Evolutionary conservation across 1,140 invertebrate species (phyloP), one percentile per base, ranked within the genome.

Genomic region (Orchesella cincta): DNA sequence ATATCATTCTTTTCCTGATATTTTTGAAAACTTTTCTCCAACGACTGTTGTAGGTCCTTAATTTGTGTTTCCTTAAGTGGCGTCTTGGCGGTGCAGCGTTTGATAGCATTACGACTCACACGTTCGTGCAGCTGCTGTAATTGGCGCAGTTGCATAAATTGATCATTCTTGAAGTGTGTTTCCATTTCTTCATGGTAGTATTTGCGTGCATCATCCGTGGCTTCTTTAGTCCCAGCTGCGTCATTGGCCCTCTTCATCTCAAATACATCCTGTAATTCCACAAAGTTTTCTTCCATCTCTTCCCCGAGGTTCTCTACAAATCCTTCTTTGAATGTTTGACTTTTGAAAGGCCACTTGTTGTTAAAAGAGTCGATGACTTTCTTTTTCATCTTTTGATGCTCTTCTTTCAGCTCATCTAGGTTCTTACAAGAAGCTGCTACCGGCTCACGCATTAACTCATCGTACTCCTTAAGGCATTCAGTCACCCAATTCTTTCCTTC

Each of bases 141-240:
- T 5, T 28, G 1, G 5, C 23, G 23, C 1, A 67, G 75, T 1
- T 28, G 14, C 31, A 36, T 31, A 31, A 76, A 76, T 2, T 2
- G 18, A 29, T 1, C n/a, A 51, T 76, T 72, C 72, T 70, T n/a
- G 28, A 16, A 39, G 35, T 76, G 64, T 31, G 36, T 76, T 16
- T 46, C 23, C 34, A 76, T 46, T 35, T 76, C 75, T 14, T 76
- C 75, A 14, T 72, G 8, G 35, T 76, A 76, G 20, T 23, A 52
- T 35, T 76, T 71, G 18, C 62, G 29, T n/a, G 54, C 29, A 1
- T 72, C 64, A 2, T 20, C 36, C 3, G 46, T 12, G 23, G 23
- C 23, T 1, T 3, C 31, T 28, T 71, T 76, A 5, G 39, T 46
- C 3, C 8, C 62, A 28, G 26, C 26, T 34, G 71, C 75, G 1